Base-by-base conservation (phyloP, 2,797 vertebrate species). In the Dicrostonyx torquatus region DNA sequence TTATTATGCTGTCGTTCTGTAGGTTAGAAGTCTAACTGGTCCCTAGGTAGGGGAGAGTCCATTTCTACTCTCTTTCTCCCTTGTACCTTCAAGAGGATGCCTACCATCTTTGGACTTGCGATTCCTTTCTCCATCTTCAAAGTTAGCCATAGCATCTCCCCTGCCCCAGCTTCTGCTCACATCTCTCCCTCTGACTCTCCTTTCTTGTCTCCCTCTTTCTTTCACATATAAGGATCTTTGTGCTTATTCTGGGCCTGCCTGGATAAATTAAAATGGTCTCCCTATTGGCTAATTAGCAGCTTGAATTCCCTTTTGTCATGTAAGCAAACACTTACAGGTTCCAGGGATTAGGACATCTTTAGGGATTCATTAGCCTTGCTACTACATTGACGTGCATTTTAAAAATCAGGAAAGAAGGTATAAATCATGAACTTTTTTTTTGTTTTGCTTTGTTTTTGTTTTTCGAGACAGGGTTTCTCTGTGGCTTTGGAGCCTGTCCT, bases 341-440 rank as follows among this genome's bases (percentile, higher is more conserved):
- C 40, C 22, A 53, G 68, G 43, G 50, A 89, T 91, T 72, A 83
- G 60, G 45, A 82, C 58, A 43, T 90, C 87, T 96, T 86, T 37
- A 15, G 20, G 68, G 34, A 76, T 5, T 12, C 8, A 26, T 86
- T 70, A 78, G 66, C 93, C 40, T 92, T 78, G 31, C 89, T 45
- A 82, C 37, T 18, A 70, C 6, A 90, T 68, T 17, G n/a, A 73
- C 87, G 31, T 75, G 31, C 80, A 93, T 37, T 93, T 94, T 73
- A 83, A 45, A 60, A 94, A 89, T 77, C 82, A 89, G 31, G 17
- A 91, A 89, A 80, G 68, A 85, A 93, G 89, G 80, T 31, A 43
- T 31, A 68, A 94, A 93, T 26, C 26, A 72, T 60, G 66, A 29
- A 62, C 34, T 37, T 31, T 92, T 90, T 93, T 37, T n/a, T n/a